Conservation (phyloP, 1,140 invertebrate genomes). For the Ips typographus region DNA sequence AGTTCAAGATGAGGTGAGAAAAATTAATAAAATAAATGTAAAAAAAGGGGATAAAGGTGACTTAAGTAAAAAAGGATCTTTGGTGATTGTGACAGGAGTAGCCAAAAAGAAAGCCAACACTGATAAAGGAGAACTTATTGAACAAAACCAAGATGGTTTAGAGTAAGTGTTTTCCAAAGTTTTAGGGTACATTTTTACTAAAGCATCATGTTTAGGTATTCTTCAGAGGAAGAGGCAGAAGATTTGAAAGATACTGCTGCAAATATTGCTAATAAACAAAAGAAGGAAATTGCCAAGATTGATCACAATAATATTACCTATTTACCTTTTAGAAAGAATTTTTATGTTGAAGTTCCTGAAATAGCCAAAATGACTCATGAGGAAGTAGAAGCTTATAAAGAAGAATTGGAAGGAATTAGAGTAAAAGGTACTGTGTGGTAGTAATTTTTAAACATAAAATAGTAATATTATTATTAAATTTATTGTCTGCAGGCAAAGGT, state of each 20-base stretch:
- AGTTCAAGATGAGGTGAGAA: conserved; percentile 86
- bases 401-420: conserved; percentile 81
- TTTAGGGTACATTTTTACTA: not conserved
- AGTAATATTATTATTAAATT: not conserved
- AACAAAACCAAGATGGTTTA: conserved; percentile 95
- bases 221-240: conserved; percentile 94
- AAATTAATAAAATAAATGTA: conserved; percentile 78
- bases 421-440: conserved; percentile 64
- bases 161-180: conserved; percentile 61
- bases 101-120: conserved; percentile 80
- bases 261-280: conserved; percentile 84
- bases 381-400: conserved; percentile 84
- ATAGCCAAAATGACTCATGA: conserved; percentile 86
- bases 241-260: conserved; percentile 90
- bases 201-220: conserved; percentile 57
- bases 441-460: not conserved
- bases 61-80: conserved; percentile 54
- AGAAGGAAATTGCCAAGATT: conserved; percentile 87
- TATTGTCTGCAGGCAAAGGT: conserved; percentile 57
- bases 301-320: conserved; percentile 85
- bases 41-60: conserved; percentile 52
- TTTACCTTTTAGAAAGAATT: conserved; percentile 89
- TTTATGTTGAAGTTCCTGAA: conserved; percentile 89
- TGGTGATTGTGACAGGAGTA: conserved; percentile 86
- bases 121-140: conserved; percentile 90